These are phyloP conservation scores for Cnemophilus loriae DNA, from an alignment of 2,113 vertebrate species.

Conservation along the genomic window DNA sequence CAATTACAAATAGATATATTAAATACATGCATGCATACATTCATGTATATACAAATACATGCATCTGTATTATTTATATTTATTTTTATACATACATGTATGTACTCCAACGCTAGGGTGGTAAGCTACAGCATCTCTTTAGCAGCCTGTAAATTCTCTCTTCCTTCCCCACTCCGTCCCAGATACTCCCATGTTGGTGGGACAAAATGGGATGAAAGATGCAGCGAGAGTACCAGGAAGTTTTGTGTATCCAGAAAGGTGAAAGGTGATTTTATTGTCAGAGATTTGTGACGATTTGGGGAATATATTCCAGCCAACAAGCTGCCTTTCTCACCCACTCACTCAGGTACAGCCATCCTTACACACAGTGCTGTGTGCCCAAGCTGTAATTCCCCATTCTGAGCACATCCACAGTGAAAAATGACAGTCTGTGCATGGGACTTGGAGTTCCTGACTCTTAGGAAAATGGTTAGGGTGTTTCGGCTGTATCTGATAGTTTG, in stretches of 20 bases:
- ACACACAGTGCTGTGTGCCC: neutral
- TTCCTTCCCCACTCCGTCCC: neutral
- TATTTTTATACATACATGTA: rapidly evolving
- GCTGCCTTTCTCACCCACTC: neutral
- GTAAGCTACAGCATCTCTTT: neutral
- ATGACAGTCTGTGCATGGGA: neutral
- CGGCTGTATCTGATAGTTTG: neutral
- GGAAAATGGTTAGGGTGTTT: rapidly evolving
- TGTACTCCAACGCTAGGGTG: neutral
- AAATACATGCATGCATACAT: neutral
- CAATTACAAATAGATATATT: neutral
- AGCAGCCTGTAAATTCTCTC: neutral
- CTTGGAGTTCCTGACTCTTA: neutral
- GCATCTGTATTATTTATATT: neutral
- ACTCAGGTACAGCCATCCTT: neutral
- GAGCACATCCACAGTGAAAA: neutral
- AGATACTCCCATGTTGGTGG: neutral
- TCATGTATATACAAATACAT: too few species aligned
- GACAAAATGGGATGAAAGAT: neutral
- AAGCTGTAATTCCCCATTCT: neutral
- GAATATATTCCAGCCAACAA: neutral
- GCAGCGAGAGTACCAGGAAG: neutral
- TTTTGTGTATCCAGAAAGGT: neutral
- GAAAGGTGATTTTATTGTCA: neutral
- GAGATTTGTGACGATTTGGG: neutral